A percentile compares a stretch with the other conserved stretches of the same genome.
These are phyloP conservation scores for Spilogale gracilis DNA, from an alignment of 2,113 vertebrate genomes.

Conservation along the genomic window DNA sequence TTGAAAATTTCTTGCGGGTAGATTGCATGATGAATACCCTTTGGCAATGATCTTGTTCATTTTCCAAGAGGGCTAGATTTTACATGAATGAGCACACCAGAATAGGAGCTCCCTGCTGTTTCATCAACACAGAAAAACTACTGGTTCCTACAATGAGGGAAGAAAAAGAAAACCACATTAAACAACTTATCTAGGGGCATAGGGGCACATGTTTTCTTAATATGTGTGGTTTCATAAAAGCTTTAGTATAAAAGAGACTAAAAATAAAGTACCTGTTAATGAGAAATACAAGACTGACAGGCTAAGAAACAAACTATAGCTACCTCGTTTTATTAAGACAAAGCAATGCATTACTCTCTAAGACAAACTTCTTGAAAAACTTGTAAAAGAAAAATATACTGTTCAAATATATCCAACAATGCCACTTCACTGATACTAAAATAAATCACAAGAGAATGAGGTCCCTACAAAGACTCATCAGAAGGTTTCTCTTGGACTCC, in stretches of 20 bases:
- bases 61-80: constrained; percentile 68
- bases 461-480: not conserved
- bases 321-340: not conserved
- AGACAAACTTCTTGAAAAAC: not conserved
- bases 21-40: constrained; percentile 59
- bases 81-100: constrained; percentile 41
- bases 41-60: constrained; percentile 55
- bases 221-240: not conserved
- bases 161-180: constrained; percentile 42
- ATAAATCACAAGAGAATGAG: not conserved
- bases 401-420: constrained; percentile 12
- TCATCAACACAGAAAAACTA: constrained; percentile 58
- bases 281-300: constrained; percentile 17
- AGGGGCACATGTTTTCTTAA: constrained; percentile 60
- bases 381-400: constrained; percentile 48
- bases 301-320: not conserved
- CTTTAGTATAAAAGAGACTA: constrained; percentile 44
- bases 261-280: constrained; percentile 59
- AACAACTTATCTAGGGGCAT: constrained; percentile 19
- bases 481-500: not conserved
- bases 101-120: constrained; percentile 45
- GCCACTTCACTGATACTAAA: not conserved
- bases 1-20: constrained; percentile 33
- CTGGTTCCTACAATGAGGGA: not conserved
- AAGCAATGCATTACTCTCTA: not conserved